Percentiles rank a stretch among this genome's conserved stretches.
Conservation (phyloP, 2,888 invertebrate genomes). For the Iselma pallidipennis region DNA sequence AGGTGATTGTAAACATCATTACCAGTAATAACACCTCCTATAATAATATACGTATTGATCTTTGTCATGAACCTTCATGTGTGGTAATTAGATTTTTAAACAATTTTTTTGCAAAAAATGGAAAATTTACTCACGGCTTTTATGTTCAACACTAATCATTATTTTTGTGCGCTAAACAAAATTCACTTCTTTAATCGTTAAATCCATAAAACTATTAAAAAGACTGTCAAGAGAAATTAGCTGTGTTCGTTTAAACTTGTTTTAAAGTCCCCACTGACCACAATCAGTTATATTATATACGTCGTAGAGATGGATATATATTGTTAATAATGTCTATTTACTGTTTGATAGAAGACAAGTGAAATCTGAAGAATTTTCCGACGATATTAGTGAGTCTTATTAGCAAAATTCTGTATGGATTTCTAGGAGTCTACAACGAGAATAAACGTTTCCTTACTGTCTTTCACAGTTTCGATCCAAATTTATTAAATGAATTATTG, state of each 20-base stretch:
- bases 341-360: not conserved
- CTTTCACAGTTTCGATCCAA: not conserved
- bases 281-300: not conserved
- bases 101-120: too few species aligned
- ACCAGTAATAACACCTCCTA: too few species aligned
- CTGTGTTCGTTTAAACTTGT: slow-evolving; percentile 7
- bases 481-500: not conserved
- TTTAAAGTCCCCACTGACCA: slow-evolving; percentile 21
- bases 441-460: not conserved
- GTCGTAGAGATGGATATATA: slow-evolving; percentile 14
- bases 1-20: too few species aligned
- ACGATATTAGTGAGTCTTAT: too few species aligned
- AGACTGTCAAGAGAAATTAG: slow-evolving; percentile 1
- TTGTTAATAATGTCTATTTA: not conserved
- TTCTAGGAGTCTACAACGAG: not conserved
- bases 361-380: too few species aligned
- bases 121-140: too few species aligned
- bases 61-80: too few species aligned
- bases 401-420: not conserved
- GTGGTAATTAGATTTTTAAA: too few species aligned
- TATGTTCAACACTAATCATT: too few species aligned
- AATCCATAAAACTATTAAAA: not conserved
- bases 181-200: not conserved
- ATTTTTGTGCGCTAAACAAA: not conserved
- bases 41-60: too few species aligned